These are phyloP conservation scores for Rafetus swinhoei DNA, from an alignment of 2,113 vertebrate genomes.

Conservation along the genomic window DNA sequence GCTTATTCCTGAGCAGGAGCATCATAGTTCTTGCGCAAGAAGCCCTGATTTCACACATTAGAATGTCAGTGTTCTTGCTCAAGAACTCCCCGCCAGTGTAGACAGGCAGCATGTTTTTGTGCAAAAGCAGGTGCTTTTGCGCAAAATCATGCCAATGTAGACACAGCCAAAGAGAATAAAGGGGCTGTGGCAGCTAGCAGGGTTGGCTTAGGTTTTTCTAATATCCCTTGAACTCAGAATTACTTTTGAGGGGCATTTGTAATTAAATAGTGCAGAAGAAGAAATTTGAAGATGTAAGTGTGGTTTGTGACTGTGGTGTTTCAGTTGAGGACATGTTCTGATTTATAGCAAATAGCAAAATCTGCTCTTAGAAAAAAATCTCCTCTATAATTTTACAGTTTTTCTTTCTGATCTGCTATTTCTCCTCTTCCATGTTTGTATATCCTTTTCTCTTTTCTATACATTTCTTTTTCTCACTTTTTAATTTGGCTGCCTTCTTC, in stretches of 20 bases:
- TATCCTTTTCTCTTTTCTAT: conserved; percentile 25
- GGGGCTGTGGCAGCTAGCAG: not conserved
- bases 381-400: not conserved
- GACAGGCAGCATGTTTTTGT: too few relatives aligned
- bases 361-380: not conserved
- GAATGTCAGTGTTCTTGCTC: too few relatives aligned
- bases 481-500: not conserved
- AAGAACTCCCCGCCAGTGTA: too few relatives aligned
- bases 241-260: not conserved
- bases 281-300: not conserved
- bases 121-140: too few relatives aligned
- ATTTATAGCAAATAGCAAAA: not conserved
- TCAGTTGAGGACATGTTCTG: not conserved
- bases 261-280: not conserved
- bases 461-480: not conserved
- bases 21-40: too few relatives aligned
- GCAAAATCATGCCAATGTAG: too few relatives aligned
- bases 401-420: not conserved
- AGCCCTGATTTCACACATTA: too few relatives aligned
- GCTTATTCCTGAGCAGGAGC: too few relatives aligned
- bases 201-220: not conserved
- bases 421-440: accelerated
- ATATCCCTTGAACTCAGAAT: not conserved
- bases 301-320: conserved; percentile 21
- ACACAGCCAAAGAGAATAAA: not conserved